Conservation (phyloP, 2,113 vertebrate species). For the Mesocricetus auratus region DNA sequence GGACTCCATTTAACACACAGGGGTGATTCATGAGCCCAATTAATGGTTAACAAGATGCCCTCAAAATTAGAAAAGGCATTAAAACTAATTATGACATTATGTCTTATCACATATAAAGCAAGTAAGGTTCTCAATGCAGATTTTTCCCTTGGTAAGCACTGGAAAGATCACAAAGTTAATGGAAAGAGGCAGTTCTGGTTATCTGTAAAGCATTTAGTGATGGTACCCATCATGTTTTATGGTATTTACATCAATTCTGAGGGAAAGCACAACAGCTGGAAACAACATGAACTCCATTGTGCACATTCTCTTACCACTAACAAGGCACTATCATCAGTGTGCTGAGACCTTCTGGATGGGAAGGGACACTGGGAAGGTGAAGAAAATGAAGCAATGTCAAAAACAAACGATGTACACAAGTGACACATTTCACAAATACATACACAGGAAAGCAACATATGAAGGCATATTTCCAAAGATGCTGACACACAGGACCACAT, state of each 20-base stretch:
- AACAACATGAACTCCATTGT: conserved; percentile 76
- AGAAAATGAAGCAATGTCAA: conserved; percentile 88
- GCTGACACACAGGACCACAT: conserved; percentile 12
- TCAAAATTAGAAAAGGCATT: conserved; percentile 31
- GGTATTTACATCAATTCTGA: conserved; percentile 80
- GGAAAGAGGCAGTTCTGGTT: not conserved
- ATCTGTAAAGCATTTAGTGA: conserved; percentile 49
- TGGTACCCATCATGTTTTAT: conserved; percentile 85
- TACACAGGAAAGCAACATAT: conserved; percentile 74
- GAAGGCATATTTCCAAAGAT: conserved; percentile 55
- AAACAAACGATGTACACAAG: conserved; percentile 83
- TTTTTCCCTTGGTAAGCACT: conserved; percentile 12
- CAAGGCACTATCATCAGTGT: conserved; percentile 99
- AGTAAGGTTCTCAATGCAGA: not conserved
- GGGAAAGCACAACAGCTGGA: conserved; percentile 63
- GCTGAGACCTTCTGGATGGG: conserved; percentile 97
- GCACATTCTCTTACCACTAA: conserved; percentile 96
- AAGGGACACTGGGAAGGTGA: conserved; percentile 91
- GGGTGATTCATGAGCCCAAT: conserved; percentile 35
- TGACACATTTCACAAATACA: conserved; percentile 80
- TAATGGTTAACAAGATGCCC: conserved; percentile 48
- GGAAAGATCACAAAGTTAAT: not conserved
- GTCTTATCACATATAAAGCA: not conserved
- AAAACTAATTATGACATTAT: not conserved
- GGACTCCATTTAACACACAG: conserved; percentile 23